phyloP scores from a whole-genome alignment of 2,888 invertebrate species.

The Bugulina stolonifera region DNA sequence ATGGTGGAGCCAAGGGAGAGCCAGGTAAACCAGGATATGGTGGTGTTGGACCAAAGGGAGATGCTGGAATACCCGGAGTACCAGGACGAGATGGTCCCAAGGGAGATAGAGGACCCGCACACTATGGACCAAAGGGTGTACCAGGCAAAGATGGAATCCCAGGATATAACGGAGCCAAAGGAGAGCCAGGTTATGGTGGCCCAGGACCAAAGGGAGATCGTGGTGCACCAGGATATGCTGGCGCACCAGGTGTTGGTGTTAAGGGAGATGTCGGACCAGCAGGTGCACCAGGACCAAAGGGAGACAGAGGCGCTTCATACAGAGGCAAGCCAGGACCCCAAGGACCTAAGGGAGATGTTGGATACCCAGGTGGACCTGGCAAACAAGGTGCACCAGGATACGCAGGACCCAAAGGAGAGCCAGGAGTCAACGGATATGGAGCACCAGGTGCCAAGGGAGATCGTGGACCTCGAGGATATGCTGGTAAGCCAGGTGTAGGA shows the following conservation, averaged over 20 bases:
- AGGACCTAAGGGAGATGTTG: conserved; percentile 3
- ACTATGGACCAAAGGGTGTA: neutral
- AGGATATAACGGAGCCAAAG: conserved; percentile 10
- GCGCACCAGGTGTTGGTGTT: neutral
- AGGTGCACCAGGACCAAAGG: conserved; percentile 14
- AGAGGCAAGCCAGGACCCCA: neutral
- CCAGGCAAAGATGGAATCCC: conserved; percentile 7
- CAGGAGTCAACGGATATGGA: conserved; percentile 13
- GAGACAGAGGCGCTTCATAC: conserved; percentile 1
- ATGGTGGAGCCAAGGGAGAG: conserved; percentile 4
- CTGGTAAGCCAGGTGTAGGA: neutral
- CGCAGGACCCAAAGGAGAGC: neutral
- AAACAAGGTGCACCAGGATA: neutral
- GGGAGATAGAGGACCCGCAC: neutral
- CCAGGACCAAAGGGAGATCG: conserved; percentile 20
- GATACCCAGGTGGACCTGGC: neutral
- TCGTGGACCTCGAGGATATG: neutral
- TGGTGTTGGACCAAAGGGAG: conserved; percentile 3
- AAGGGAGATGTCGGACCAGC: neutral
- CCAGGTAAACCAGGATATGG: conserved; percentile 21
- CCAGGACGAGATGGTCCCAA: neutral
- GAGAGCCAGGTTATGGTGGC: conserved; percentile 9
- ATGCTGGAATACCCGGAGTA: neutral
- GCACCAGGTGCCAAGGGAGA: conserved; percentile 7
- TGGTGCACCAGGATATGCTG: neutral